Evolutionary conservation across 2,113 vertebrate genomes (phyloP).

Genomic region (Rousettus leschenaultii): DNA sequence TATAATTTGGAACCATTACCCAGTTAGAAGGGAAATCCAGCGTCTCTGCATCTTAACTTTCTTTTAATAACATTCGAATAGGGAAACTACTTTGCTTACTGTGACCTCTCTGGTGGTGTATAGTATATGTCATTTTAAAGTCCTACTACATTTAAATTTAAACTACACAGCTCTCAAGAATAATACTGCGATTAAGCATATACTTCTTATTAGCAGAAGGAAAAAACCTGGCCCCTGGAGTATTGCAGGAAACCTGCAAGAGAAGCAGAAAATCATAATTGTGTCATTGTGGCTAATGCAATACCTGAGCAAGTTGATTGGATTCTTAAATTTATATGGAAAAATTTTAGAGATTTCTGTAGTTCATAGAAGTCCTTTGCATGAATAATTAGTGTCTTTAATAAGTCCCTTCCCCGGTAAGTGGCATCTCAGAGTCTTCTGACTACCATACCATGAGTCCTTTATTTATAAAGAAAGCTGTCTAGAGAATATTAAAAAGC

Average conservation of each 20-base stretch:
- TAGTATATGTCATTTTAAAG: background rate
- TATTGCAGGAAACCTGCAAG: background rate
- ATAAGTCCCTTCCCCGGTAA: background rate
- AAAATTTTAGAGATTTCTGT: background rate
- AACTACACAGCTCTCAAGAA: background rate
- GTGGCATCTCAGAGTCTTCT: background rate
- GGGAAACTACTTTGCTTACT: background rate
- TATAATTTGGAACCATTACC: background rate
- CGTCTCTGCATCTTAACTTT: conserved; percentile 10
- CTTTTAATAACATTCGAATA: conserved; percentile 18
- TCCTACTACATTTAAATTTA: background rate
- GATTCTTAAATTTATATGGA: conserved; percentile 2
- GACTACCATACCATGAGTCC: background rate
- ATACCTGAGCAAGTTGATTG: background rate
- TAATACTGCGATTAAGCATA: background rate
- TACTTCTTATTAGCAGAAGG: background rate
- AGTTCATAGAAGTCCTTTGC: background rate
- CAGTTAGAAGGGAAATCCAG: background rate
- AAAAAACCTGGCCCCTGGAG: background rate
- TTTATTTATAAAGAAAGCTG: background rate
- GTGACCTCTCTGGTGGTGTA: background rate
- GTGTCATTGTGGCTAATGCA: background rate
- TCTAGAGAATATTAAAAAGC: background rate
- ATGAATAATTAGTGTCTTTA: background rate
- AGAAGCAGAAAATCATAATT: background rate